These are phyloP conservation scores for Crepidodera aurea DNA, from an alignment of 2,888 invertebrate species.

Conservation along the genomic window DNA sequence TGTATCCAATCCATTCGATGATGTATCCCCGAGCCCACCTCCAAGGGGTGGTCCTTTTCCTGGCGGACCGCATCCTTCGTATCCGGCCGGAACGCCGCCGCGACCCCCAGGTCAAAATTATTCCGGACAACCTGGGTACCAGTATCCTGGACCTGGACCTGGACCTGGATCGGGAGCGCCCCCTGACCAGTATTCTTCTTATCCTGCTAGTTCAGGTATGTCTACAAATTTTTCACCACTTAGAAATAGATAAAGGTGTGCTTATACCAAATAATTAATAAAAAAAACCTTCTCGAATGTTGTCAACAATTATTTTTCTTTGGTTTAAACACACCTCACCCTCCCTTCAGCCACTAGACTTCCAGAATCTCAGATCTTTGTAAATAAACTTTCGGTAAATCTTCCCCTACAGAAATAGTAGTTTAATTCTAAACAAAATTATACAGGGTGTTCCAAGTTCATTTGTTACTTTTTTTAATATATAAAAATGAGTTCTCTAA, in stretches of 20 bases:
- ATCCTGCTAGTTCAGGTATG: slow-evolving; percentile 59
- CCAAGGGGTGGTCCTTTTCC: slow-evolving; percentile 59
- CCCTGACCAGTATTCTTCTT: slow-evolving; percentile 68
- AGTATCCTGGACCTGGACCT: slow-evolving; percentile 64
- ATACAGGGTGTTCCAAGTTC: slow-evolving; percentile 15
- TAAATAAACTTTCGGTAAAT: not conserved
- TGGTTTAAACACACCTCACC: not conserved
- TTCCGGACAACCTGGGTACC: slow-evolving; percentile 69
- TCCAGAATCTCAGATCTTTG: not conserved
- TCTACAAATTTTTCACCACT: slow-evolving; percentile 3
- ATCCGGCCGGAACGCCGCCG: slow-evolving; percentile 59
- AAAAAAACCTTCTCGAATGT: not conserved
- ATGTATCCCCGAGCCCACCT: slow-evolving; percentile 68
- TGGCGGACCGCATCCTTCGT: slow-evolving; percentile 60
- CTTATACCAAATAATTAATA: not conserved
- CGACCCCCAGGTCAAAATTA: slow-evolving; percentile 60
- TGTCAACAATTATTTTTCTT: not conserved
- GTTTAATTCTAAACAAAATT: not conserved
- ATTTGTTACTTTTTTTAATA: not conserved
- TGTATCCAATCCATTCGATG: slow-evolving; percentile 88
- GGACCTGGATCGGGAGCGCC: slow-evolving; percentile 51
- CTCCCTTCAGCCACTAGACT: slow-evolving; percentile 1
- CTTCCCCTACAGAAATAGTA: not conserved
- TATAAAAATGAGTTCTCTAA: no score
- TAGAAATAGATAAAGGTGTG: not conserved